These are phyloP conservation scores for Phoeniculus purpureus DNA, from an alignment of 2,797 vertebrate genomes.

Conservation along the genomic window DNA sequence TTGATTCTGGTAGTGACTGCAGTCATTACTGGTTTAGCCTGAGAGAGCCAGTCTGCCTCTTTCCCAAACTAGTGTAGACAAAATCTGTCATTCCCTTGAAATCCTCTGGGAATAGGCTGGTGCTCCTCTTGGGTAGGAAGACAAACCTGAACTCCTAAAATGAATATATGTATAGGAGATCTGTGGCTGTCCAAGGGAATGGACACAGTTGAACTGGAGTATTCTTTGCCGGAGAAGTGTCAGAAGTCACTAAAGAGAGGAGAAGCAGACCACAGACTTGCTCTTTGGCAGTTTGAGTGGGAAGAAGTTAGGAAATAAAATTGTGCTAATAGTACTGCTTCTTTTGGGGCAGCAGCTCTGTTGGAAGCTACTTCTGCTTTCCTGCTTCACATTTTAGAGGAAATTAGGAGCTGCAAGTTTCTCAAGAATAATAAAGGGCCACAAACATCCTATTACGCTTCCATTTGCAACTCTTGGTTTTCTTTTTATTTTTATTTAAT, in stretches of 20 bases:
- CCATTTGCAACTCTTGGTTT: background rate
- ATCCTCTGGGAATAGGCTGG: background rate
- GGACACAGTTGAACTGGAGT: background rate
- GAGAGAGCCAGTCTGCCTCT: background rate
- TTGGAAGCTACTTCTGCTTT: constrained; percentile 40
- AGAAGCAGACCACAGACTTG: background rate
- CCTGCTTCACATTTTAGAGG: background rate
- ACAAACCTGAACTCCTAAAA: background rate
- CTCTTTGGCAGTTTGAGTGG: background rate
- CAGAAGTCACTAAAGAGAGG: background rate
- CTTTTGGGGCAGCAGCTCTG: background rate
- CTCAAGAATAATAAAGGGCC: background rate
- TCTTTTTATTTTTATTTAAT: background rate
- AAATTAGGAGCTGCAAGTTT: background rate
- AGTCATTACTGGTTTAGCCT: background rate
- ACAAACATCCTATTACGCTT: rapidly evolving
- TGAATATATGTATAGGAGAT: background rate
- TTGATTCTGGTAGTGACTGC: background rate
- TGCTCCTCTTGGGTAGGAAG: background rate
- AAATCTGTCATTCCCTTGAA: background rate
- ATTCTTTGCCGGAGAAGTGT: background rate
- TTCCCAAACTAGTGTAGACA: background rate
- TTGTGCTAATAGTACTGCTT: background rate
- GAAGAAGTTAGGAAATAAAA: constrained; percentile 22
- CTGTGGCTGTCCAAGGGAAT: rapidly evolving